phyloP scores from a whole-genome alignment of 2,113 vertebrate genomes.

The Vanacampus margaritifer region DNA sequence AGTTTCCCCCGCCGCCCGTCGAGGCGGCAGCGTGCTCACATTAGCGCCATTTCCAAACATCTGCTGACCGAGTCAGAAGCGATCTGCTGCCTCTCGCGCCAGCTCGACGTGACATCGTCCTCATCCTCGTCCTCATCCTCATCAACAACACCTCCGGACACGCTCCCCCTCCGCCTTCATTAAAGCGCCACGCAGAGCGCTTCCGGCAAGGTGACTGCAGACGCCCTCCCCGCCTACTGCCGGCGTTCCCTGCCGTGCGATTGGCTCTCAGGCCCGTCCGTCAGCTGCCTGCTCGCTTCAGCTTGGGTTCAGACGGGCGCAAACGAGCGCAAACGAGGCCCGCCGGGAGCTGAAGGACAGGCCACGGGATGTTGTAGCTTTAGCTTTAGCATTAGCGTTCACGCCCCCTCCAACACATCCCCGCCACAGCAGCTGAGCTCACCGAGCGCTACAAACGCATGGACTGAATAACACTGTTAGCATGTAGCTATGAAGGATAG shows the following conservation, averaged over 20 bases:
- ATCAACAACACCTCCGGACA: slow-evolving; percentile 59
- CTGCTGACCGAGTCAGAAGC: slow-evolving; percentile 63
- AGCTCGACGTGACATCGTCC: slow-evolving; percentile 38
- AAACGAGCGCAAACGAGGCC: not conserved
- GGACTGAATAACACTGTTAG: not conserved
- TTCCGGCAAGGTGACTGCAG: slow-evolving; percentile 69
- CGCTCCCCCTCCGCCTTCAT: slow-evolving; percentile 59
- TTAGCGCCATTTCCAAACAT: slow-evolving; percentile 69
- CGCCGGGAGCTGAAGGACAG: not conserved
- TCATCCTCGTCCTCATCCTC: slow-evolving; percentile 30
- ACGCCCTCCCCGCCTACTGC: slow-evolving; percentile 26
- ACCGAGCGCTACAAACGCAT: not conserved
- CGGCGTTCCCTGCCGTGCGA: slow-evolving; percentile 11
- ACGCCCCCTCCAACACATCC: not conserved
- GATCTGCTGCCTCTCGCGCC: slow-evolving; percentile 45
- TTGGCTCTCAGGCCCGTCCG: slow-evolving; percentile 51
- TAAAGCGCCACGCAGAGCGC: slow-evolving; percentile 46
- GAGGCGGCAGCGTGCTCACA: slow-evolving; percentile 15
- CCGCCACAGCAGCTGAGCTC: not conserved
- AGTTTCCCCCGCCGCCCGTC: not conserved
- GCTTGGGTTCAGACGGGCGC: slow-evolving; percentile 16
- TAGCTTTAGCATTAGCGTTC: not conserved
- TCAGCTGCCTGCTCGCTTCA: slow-evolving; percentile 37
- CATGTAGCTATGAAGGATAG: not conserved
- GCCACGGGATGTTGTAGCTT: not conserved